Base-by-base conservation (phyloP, 2,113 vertebrate genomes). In the Emydura subglobosa region DNA sequence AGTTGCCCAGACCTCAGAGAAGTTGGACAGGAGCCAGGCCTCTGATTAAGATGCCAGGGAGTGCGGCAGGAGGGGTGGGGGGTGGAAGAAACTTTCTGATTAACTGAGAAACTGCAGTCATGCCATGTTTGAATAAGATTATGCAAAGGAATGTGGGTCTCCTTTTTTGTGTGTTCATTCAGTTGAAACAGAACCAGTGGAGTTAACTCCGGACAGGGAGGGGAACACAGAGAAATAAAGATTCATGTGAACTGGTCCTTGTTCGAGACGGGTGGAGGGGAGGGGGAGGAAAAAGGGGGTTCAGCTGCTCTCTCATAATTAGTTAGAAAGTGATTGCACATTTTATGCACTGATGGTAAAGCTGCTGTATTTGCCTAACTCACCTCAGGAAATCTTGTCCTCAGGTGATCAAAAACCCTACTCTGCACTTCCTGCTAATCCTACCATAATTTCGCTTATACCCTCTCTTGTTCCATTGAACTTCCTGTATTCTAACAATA, bases 111-210 rank as follows among this genome's bases (percentile, higher is more conserved):
- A 65, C 85, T 4, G 42, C 90, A 87, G 82, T 87, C 94, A 25
- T 44, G 95, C 95, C 95, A 2, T 7, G 92, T 95, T 82, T 92
- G 86, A 92, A 92, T 86, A 42, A 92, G 96, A 93, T 57, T 82
- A 91, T 34, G 8, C 82, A 1, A 87, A 55, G 96, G 97, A 97
- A 97, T 88, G 95, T 29, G 10, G 82, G 90, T 59, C 88, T 93
- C 90, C 96, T 95, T 96, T 81, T 87, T 87, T 96, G 97, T 16
- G 49, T 61, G 88, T 53, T 94, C 96, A 91, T 78, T 96, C 74
- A 7, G 88, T 94, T 59, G 96, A 96, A 94, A 97, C 96, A 92
- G 76, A 85, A 96, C 21, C 34, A 96, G 95, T 7, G 82, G 97
- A 92, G 92, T 29, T 51, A 86, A 34, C 74, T 27, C 76, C 59